These are phyloP conservation scores for Pollachius pollachius DNA, from an alignment of 2,113 vertebrate genomes.

Conservation along the genomic window DNA sequence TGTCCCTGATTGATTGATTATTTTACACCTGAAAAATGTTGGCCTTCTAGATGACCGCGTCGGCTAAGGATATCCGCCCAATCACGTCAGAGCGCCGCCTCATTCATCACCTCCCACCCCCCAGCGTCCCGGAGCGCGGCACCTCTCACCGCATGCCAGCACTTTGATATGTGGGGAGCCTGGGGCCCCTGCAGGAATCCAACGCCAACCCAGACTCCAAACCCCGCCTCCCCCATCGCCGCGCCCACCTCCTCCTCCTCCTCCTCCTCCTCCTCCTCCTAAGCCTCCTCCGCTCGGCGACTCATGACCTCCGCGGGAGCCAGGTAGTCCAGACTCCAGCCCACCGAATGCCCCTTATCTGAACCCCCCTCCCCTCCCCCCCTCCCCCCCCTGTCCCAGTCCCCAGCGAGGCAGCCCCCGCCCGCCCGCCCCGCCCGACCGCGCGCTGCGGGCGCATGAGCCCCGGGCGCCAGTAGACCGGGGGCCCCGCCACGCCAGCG, in stretches of 20 bases:
- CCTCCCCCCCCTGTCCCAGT: background rate
- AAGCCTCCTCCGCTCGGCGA: background rate
- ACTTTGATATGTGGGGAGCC: conserved; percentile 46
- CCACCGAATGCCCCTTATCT: background rate
- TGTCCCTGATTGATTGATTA: background rate
- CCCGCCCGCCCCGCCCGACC: background rate
- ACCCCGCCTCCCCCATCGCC: background rate
- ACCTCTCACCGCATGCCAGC: conserved; percentile 8
- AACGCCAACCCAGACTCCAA: conserved; percentile 6
- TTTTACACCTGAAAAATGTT: background rate
- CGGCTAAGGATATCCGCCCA: background rate
- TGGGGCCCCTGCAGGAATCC: conserved; percentile 16
- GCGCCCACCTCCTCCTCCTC: background rate
- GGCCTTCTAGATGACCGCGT: background rate
- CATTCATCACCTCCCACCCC: background rate
- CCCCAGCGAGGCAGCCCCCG: background rate
- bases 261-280: background rate
- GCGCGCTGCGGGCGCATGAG: conserved; percentile 21
- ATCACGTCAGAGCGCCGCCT: background rate
- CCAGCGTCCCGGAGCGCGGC: background rate
- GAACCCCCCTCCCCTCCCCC: conserved; percentile 4
- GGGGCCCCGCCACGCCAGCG: conserved; percentile 33
- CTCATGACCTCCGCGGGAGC: conserved; percentile 32
- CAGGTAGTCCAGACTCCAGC: conserved; percentile 1
- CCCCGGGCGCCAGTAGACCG: conserved; percentile 32